Conservation (phyloP, 1,140 invertebrate genomes). For the Hesperophylax magnus region DNA sequence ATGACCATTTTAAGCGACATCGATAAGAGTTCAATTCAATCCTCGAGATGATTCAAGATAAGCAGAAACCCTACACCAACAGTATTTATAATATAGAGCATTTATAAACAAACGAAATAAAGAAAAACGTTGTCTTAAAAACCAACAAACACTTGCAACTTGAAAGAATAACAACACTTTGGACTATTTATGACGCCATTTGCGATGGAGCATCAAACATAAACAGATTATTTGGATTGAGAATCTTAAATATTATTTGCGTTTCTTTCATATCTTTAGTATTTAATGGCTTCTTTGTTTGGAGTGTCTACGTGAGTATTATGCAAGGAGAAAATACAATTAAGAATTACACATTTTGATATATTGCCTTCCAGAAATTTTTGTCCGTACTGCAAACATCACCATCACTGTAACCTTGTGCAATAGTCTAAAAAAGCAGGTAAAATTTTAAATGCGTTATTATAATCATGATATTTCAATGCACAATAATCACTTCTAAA, state of each 20-base stretch:
- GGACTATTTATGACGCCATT: conserved; percentile 6
- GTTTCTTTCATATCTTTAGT: conserved; percentile 12
- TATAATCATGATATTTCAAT: too few relatives aligned
- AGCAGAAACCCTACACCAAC: background rate
- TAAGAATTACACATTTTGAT: background rate
- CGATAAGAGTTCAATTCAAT: conserved; percentile 3
- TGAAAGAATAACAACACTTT: conserved; percentile 59
- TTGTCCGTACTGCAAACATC: background rate
- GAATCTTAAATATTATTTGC: background rate
- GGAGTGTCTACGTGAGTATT: background rate
- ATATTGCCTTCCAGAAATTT: background rate
- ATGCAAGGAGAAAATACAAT: background rate
- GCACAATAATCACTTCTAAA: too few relatives aligned
- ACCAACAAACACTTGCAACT: background rate
- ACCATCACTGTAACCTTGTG: background rate
- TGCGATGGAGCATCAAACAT: background rate
- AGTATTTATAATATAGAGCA: background rate
- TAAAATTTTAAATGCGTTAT: too few relatives aligned
- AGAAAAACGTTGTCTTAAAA: background rate
- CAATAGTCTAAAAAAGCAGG: conserved; percentile 9
- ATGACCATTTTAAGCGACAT: background rate
- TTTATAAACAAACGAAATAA: background rate
- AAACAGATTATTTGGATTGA: background rate
- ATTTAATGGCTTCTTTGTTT: conserved; percentile 10
- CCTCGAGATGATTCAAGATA: background rate